Conservation (phyloP, 2,888 invertebrate species). For the Polydrusus tereticollis region DNA sequence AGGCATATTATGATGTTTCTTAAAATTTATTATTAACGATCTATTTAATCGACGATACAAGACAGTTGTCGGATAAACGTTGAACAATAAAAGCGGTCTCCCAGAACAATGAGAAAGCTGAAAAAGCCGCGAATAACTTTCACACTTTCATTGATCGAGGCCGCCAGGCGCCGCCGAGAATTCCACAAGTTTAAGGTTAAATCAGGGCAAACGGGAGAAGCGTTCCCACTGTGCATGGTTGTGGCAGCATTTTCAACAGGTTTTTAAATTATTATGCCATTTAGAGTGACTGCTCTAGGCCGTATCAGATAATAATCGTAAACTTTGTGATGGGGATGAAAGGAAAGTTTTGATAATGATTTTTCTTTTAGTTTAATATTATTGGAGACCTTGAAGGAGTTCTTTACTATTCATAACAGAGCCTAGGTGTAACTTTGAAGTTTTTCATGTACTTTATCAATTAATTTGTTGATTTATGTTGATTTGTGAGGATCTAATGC, state of each 20-base stretch:
- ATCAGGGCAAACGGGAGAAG: conserved; percentile 24
- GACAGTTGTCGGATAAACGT: neutral
- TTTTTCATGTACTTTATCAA: too few species aligned
- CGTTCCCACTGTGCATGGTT: neutral
- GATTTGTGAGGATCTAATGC: too few species aligned
- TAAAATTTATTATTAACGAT: too few species aligned
- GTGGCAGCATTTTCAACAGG: neutral
- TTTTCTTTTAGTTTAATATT: too few species aligned
- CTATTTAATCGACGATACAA: too few species aligned
- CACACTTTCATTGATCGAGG: conserved; percentile 24
- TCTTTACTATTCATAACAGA: too few species aligned
- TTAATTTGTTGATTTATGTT: too few species aligned
- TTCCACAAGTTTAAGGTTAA: conserved; percentile 25
- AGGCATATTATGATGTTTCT: too few species aligned
- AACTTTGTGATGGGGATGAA: too few species aligned
- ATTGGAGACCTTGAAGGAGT: too few species aligned
- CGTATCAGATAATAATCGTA: neutral
- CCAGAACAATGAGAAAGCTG: conserved; percentile 21
- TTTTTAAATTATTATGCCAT: conserved; percentile 10
- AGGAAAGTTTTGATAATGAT: too few species aligned
- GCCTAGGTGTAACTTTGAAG: too few species aligned
- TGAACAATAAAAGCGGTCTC: neutral
- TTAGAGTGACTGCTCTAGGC: conserved; percentile 4
- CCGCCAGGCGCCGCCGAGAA: conserved; percentile 25
- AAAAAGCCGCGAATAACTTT: neutral